phyloP scores from a whole-genome alignment of 2,113 vertebrate species.

The Malurus alboscapulatus region DNA sequence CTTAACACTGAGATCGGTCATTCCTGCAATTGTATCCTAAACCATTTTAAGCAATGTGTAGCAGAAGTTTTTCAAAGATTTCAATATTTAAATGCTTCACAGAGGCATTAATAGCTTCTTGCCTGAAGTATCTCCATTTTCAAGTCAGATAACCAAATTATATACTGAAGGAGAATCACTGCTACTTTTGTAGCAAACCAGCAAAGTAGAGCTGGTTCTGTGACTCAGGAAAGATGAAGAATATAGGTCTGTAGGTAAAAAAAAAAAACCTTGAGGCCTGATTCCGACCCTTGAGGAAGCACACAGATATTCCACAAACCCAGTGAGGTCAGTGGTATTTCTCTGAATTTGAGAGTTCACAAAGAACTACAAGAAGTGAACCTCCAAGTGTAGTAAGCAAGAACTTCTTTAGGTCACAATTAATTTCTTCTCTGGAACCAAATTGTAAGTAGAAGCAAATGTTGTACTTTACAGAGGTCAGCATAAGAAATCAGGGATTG shows the following conservation, averaged over 20 bases:
- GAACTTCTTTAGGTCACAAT: background rate
- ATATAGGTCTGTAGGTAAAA: background rate
- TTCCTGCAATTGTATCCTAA: background rate
- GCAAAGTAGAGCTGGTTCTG: slow-evolving; percentile 4
- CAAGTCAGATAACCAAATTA: background rate
- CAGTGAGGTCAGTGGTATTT: background rate
- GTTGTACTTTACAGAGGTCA: slow-evolving; percentile 19
- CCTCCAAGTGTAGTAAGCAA: background rate
- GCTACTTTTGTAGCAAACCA: background rate
- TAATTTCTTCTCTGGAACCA: background rate
- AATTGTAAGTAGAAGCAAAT: background rate
- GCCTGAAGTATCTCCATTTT: background rate
- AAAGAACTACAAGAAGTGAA: background rate
- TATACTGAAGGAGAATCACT: background rate
- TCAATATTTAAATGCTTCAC: slow-evolving; percentile 21
- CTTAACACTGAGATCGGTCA: background rate
- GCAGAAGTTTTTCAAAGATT: slow-evolving; percentile 58
- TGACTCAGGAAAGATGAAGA: slow-evolving; percentile 3
- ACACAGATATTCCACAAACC: background rate
- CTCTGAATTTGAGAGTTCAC: background rate
- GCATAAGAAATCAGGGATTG: background rate
- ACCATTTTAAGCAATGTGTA: background rate
- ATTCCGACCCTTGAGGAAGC: slow-evolving; percentile 30
- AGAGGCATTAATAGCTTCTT: background rate
- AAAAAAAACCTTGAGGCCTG: background rate